Conservation (phyloP, 1,140 invertebrate species). For the Drosophila malerkotliana region DNA sequence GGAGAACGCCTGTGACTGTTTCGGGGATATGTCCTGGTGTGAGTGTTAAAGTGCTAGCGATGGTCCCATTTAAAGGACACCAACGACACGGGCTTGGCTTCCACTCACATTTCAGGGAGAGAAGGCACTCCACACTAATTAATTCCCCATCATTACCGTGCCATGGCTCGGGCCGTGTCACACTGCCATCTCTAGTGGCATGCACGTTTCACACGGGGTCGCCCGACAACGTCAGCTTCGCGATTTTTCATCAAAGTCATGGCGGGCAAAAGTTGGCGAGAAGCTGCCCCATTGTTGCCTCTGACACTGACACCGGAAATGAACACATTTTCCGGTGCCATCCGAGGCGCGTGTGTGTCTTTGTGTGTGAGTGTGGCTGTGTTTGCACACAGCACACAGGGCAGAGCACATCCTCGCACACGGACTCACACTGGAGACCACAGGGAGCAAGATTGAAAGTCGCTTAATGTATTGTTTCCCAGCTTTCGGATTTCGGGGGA, state of each 20-base stretch:
- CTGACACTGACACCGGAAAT: slow-evolving; percentile 82
- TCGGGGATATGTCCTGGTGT: neutral
- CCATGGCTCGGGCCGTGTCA: slow-evolving; percentile 13
- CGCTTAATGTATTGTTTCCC: slow-evolving; percentile 60
- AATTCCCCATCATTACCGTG: too few relatives aligned
- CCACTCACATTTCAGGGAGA: too few relatives aligned
- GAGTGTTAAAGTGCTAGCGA: slow-evolving; percentile 12
- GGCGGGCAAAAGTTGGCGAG: slow-evolving; percentile 59
- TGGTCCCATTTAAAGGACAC: neutral
- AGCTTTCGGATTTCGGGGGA: slow-evolving; percentile 19
- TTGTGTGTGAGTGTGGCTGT: slow-evolving; percentile 1
- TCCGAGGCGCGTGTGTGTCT: slow-evolving; percentile 26
- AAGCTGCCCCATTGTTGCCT: slow-evolving; percentile 51
- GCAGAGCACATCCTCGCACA: neutral
- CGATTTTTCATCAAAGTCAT: slow-evolving; percentile 64
- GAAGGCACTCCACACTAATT: too few relatives aligned
- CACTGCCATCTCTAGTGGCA: slow-evolving; percentile 12
- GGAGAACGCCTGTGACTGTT: slow-evolving; percentile 11
- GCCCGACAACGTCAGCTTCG: slow-evolving; percentile 42
- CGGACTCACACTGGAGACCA: slow-evolving; percentile 1
- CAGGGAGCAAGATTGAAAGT: slow-evolving; percentile 46
- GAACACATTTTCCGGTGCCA: slow-evolving; percentile 81
- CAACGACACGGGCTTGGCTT: neutral
- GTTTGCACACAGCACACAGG: slow-evolving; percentile 9
- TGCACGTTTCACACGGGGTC: slow-evolving; percentile 29